phyloP scores from a whole-genome alignment of 1,140 invertebrate species.

The Bradynema listronoti region DNA sequence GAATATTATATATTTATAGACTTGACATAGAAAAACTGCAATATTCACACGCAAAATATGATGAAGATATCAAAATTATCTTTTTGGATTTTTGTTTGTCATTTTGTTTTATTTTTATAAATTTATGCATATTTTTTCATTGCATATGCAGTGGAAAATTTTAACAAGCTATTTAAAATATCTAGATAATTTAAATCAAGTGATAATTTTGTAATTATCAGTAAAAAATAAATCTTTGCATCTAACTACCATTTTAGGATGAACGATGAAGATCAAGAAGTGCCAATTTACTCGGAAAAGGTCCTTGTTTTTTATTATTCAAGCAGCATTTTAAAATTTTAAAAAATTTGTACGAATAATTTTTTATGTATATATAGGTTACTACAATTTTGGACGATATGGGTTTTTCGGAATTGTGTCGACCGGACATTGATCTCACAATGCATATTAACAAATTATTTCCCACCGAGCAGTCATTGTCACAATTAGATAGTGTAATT shows the following conservation, averaged over 20 bases:
- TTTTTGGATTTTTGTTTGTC: background rate
- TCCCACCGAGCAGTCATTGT: constrained; percentile 78
- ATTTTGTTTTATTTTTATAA: background rate
- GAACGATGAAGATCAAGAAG: too few species aligned
- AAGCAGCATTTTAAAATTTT: background rate
- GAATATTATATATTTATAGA: too few species aligned
- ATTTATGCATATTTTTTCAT: background rate
- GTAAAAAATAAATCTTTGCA: too few species aligned
- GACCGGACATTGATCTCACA: constrained; percentile 52
- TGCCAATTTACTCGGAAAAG: constrained; percentile 23
- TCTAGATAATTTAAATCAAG: background rate
- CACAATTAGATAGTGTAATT: constrained; percentile 49
- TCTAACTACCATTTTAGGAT: too few species aligned
- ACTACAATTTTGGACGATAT: constrained; percentile 30
- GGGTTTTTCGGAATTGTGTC: constrained; percentile 35
- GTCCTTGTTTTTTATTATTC: background rate
- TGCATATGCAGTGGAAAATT: too few species aligned
- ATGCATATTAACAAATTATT: constrained; percentile 94
- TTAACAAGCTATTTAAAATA: too few species aligned
- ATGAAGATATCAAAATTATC: background rate
- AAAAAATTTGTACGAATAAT: background rate
- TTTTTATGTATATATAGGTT: constrained; percentile 23
- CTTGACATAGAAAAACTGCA: background rate
- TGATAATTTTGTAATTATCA: background rate
- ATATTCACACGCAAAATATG: background rate